phyloP scores from a whole-genome alignment of 1,140 invertebrate genomes.

The Lanistes nyassanus region DNA sequence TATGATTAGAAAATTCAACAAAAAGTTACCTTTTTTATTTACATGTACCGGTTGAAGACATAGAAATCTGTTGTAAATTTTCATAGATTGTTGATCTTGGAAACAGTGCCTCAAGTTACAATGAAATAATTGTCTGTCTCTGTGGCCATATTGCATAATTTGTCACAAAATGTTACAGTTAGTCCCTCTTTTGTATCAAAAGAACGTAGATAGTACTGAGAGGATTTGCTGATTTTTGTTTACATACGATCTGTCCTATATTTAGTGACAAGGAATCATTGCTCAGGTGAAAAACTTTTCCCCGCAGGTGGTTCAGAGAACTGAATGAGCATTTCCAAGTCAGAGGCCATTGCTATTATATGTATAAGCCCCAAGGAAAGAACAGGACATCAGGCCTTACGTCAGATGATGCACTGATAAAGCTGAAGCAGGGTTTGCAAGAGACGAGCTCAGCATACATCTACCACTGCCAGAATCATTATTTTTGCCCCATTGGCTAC shows the following conservation, averaged over 20 bases:
- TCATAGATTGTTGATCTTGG: neutral
- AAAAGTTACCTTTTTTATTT: too few relatives aligned
- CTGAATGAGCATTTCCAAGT: slow-evolving; percentile 61
- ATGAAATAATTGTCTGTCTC: too few relatives aligned
- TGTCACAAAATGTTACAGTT: neutral
- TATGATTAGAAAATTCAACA: too few relatives aligned
- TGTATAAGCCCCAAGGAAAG: slow-evolving; percentile 60
- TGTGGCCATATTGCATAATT: too few relatives aligned
- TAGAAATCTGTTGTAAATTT: too few relatives aligned
- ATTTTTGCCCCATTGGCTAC: slow-evolving; percentile 64
- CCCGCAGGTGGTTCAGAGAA: slow-evolving; percentile 57
- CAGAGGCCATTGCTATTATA: slow-evolving; percentile 47
- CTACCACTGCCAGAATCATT: slow-evolving; percentile 65
- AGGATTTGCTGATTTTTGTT: too few relatives aligned
- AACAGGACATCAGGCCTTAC: slow-evolving; percentile 53
- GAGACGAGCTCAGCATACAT: slow-evolving; percentile 54
- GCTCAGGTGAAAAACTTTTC: slow-evolving; percentile 1
- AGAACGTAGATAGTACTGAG: too few relatives aligned
- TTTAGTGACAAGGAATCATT: neutral
- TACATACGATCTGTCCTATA: neutral
- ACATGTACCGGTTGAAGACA: too few relatives aligned
- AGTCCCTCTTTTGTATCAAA: neutral
- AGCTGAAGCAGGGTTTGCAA: slow-evolving; percentile 53
- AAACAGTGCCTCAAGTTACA: neutral
- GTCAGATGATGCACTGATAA: slow-evolving; percentile 47